Conservation (phyloP, 2,797 vertebrate genomes). For the Crenuchus spilurus region DNA sequence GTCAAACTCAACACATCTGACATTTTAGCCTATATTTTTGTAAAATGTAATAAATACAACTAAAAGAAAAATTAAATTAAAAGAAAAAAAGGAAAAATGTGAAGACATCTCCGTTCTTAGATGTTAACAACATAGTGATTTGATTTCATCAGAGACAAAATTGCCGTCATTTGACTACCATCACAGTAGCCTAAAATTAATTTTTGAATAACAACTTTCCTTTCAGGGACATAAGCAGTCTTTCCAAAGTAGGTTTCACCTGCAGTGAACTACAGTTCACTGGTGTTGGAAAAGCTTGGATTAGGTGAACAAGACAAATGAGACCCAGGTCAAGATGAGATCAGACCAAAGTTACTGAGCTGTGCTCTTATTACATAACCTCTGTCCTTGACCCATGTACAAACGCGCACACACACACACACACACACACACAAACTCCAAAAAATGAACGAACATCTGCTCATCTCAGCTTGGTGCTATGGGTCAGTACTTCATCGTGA, state of each 20-base stretch:
- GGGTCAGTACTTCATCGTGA: slow-evolving; percentile 14
- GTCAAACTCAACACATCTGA: no score
- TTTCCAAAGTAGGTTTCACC: background rate
- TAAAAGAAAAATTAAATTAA: no score
- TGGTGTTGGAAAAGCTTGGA: background rate
- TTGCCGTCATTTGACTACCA: no score
- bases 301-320: background rate
- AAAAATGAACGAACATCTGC: slow-evolving; percentile 32
- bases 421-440: slow-evolving; percentile 15
- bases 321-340: slow-evolving; percentile 21
- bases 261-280: background rate
- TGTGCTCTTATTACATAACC: slow-evolving; percentile 37
- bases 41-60: no score
- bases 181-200: no score
- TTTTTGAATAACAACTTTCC: no score
- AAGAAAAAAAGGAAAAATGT: no score
- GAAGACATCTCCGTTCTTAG: no score
- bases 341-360: slow-evolving; percentile 35
- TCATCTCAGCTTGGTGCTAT: slow-evolving; percentile 34
- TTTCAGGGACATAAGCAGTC: no score
- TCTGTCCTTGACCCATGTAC: background rate
- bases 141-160: no score
- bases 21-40: no score
- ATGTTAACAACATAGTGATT: no score
- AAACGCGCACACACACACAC: slow-evolving; percentile 42